Evolutionary conservation across 2,113 vertebrate genomes (phyloP).

Genomic region (Barnardius zonarius): DNA sequence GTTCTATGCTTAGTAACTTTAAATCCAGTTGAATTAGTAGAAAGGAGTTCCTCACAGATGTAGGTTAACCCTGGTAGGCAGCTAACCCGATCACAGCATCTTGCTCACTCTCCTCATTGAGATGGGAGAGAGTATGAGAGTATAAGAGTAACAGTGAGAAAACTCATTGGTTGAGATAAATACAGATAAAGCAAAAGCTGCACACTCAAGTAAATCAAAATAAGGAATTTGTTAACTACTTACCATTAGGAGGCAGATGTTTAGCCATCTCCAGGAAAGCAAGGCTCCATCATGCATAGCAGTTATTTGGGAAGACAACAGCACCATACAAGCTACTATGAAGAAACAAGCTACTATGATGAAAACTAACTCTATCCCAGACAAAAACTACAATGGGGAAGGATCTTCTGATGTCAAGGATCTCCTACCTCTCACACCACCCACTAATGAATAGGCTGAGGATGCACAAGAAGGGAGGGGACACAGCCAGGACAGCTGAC

Average conservation of each 20-base stretch:
- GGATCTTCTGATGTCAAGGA: not conserved
- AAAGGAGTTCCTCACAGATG: not conserved
- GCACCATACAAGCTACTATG: not conserved
- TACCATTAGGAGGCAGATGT: not conserved
- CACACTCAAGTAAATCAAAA: not conserved
- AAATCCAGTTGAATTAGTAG: not conserved
- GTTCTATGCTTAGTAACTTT: not conserved
- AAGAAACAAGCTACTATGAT: not conserved
- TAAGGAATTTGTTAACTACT: not conserved
- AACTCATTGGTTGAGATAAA: not conserved
- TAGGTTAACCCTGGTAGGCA: not conserved
- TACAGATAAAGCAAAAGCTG: not conserved
- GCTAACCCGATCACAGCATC: not conserved
- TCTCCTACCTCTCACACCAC: not conserved
- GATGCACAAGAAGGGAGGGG: not conserved
- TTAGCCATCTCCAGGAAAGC: not conserved
- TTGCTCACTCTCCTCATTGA: accelerated
- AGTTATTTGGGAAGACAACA: not conserved
- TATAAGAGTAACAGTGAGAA: not conserved
- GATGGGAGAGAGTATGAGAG: not conserved
- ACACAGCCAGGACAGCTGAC: not conserved
- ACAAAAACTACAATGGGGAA: not conserved
- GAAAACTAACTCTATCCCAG: not conserved
- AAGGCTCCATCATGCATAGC: accelerated
- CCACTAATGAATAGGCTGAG: not conserved